Conservation (phyloP, 2,113 vertebrate species). For the Sturnira hondurensis region DNA sequence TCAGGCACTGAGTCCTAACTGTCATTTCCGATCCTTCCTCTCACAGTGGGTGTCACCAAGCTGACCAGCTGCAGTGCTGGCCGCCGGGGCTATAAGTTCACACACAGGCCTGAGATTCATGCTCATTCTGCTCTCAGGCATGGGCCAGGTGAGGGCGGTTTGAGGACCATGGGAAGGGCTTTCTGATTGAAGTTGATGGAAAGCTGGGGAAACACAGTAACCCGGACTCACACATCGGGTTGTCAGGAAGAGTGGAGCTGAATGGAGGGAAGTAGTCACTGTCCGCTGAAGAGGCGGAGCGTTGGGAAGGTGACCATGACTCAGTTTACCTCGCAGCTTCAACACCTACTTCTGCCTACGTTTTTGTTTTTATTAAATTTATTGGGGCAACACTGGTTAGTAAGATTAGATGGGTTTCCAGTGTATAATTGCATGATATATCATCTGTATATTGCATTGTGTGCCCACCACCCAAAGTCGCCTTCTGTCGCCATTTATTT, state of each 20-base stretch:
- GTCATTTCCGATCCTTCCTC: background rate
- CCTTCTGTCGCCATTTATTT: too few relatives aligned
- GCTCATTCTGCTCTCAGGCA: background rate
- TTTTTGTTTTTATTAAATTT: too few relatives aligned
- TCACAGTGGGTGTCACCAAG: background rate
- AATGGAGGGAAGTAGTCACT: background rate
- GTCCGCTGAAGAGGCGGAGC: background rate
- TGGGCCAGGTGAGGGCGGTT: background rate
- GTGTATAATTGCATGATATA: rapidly evolving
- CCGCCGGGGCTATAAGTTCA: background rate
- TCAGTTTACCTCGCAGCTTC: rapidly evolving
- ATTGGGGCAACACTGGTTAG: background rate
- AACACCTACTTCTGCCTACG: background rate
- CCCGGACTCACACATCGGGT: too few relatives aligned
- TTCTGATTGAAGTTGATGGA: background rate
- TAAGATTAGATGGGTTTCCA: too few relatives aligned
- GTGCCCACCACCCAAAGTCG: background rate
- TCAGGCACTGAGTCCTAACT: background rate
- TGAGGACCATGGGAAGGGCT: background rate
- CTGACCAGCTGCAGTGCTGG: background rate
- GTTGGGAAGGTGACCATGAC: background rate
- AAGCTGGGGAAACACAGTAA: background rate
- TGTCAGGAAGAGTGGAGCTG: too few relatives aligned
- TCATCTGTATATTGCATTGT: background rate
- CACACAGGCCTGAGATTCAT: rapidly evolving